Evolutionary conservation across 2,113 vertebrate genomes (phyloP).

Genomic region (Galeopterus variegatus): DNA sequence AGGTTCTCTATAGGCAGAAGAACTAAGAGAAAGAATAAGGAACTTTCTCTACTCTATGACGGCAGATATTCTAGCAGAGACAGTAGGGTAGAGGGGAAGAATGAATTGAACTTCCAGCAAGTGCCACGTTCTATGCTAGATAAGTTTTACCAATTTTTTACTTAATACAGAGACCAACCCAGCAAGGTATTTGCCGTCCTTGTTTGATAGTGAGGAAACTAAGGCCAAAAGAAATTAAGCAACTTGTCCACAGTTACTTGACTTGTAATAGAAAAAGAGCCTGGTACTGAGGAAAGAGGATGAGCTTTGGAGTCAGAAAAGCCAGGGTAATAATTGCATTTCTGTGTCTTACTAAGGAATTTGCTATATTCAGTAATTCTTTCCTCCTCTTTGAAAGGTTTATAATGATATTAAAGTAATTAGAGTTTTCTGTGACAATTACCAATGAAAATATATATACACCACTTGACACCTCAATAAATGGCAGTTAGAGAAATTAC

Average conservation of each 20-base stretch:
- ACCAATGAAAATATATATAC: not conserved
- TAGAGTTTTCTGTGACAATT: not conserved
- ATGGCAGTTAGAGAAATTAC: not conserved
- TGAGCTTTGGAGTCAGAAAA: not conserved
- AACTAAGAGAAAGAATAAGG: not conserved
- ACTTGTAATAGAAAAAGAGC: not conserved
- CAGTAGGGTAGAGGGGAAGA: too few relatives aligned
- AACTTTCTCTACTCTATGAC: not conserved
- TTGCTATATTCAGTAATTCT: not conserved
- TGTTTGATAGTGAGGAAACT: not conserved
- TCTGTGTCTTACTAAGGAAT: not conserved
- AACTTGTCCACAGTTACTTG: not conserved
- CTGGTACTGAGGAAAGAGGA: not conserved
- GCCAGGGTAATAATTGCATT: not conserved
- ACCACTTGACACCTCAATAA: not conserved
- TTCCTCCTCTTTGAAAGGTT: not conserved
- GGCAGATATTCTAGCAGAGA: not conserved
- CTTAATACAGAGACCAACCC: not conserved
- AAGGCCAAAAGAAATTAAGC: not conserved
- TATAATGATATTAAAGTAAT: not conserved
- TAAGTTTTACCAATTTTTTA: not conserved
- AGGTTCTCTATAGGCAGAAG: not conserved
- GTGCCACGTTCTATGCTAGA: not conserved
- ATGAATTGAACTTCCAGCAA: not conserved
- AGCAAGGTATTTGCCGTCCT: not conserved